phyloP scores from a whole-genome alignment of 1,140 invertebrate species.

The Mizuhopecten yessoensis region DNA sequence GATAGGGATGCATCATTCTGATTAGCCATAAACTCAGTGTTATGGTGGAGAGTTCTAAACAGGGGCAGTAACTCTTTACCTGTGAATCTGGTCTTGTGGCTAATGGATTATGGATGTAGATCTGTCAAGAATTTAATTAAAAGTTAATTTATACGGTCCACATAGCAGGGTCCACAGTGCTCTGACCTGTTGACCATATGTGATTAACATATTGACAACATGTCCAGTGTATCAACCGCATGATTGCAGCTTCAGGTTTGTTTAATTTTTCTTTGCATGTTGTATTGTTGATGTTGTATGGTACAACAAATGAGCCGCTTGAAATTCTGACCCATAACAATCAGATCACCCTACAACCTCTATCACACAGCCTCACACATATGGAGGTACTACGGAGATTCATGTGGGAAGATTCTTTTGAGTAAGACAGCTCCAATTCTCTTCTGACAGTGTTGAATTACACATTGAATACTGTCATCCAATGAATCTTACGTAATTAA shows the following conservation, averaged over 20 bases:
- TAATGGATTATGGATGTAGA: constrained; percentile 18
- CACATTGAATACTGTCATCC: too few species aligned
- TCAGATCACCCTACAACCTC: too few species aligned
- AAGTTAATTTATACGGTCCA: background rate
- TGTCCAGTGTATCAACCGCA: background rate
- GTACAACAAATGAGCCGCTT: background rate
- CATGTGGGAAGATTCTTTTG: too few species aligned
- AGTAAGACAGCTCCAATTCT: too few species aligned
- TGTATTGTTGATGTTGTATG: background rate
- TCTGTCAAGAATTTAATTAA: constrained; percentile 35
- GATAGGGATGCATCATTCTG: constrained; percentile 9
- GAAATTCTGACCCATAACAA: background rate
- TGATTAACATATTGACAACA: too few species aligned
- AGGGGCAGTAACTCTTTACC: constrained; percentile 27
- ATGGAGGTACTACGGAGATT: too few species aligned
- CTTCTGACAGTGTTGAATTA: too few species aligned
- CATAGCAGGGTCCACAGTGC: too few species aligned
- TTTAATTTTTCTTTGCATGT: too few species aligned
- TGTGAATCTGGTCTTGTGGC: constrained; percentile 7
- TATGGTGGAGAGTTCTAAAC: background rate
- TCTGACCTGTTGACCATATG: too few species aligned
- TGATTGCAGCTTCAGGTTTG: background rate
- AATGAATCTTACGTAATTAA: too few species aligned
- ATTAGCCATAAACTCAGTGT: constrained; percentile 3
- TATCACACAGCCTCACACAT: too few species aligned